Evolutionary conservation across 2,113 vertebrate species (phyloP).

Genomic region (Gambusia holbrooki): DNA sequence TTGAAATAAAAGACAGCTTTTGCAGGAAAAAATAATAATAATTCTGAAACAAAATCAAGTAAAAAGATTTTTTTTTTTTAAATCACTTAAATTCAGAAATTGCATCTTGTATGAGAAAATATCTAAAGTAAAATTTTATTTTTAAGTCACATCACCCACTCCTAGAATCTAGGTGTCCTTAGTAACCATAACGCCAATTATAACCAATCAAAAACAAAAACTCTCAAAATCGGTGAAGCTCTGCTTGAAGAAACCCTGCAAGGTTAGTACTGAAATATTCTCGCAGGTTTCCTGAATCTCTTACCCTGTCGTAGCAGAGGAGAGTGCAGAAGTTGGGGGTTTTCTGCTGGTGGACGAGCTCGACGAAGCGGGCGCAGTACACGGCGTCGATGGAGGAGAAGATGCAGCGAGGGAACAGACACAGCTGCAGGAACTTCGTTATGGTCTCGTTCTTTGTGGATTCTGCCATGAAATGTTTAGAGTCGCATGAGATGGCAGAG

Average conservation of each 20-base stretch:
- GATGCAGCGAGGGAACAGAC: conserved; percentile 98
- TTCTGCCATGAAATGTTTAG: conserved; percentile 78
- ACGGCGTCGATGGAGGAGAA: conserved; percentile 98
- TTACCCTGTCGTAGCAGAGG: conserved; percentile 96
- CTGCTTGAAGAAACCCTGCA: not conserved
- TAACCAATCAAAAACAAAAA: too few relatives aligned
- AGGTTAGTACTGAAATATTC: not conserved
- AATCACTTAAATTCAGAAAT: too few relatives aligned
- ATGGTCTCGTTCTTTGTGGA: conserved; percentile 99
- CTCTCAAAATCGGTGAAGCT: not conserved
- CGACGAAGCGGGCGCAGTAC: conserved; percentile 97
- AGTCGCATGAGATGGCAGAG: conserved; percentile 4
- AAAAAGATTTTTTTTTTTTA: too few relatives aligned
- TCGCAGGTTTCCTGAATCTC: conserved; percentile 27
- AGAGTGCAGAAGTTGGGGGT: conserved; percentile 98
- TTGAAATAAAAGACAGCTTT: too few relatives aligned
- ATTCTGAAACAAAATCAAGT: too few relatives aligned
- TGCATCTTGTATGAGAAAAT: too few relatives aligned
- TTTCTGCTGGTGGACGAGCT: conserved; percentile 98
- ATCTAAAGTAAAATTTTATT: too few relatives aligned
- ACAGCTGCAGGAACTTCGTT: conserved; percentile 98
- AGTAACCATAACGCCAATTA: too few relatives aligned
- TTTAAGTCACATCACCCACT: too few relatives aligned
- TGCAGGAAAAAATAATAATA: too few relatives aligned
- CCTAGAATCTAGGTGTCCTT: too few relatives aligned